Evolutionary conservation across 2,888 invertebrate species (phyloP).

Genomic region (Hedychridium roseum): DNA sequence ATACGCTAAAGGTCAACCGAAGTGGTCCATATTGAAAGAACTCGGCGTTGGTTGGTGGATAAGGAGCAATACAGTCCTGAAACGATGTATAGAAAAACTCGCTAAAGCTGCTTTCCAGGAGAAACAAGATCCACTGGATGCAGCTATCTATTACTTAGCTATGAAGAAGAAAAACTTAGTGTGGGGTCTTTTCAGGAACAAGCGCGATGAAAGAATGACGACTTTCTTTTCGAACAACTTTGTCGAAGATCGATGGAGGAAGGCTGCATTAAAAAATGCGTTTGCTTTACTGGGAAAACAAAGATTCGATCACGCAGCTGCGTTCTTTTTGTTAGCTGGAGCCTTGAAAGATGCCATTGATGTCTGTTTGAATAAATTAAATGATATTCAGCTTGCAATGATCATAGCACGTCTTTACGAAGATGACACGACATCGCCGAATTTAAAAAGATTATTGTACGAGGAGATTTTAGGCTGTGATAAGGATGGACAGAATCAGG

Average conservation of each 20-base stretch:
- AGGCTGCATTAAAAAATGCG: slow-evolving; percentile 97
- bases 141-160: slow-evolving; percentile 95
- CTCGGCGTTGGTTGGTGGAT: slow-evolving; percentile 98
- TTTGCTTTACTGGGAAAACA: slow-evolving; percentile 96
- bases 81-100: slow-evolving; percentile 87
- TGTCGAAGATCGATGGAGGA: slow-evolving; percentile 91
- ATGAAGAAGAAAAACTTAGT: slow-evolving; percentile 97
- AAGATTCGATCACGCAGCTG: slow-evolving; percentile 96
- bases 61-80: slow-evolving; percentile 81
- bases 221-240: slow-evolving; percentile 96
- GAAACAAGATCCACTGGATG: slow-evolving; percentile 95
- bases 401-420: slow-evolving; percentile 93
- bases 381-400: slow-evolving; percentile 95
- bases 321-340: slow-evolving; percentile 96
- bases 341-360: slow-evolving; percentile 95
- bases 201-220: slow-evolving; percentile 92
- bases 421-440: slow-evolving; percentile 75
- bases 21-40: slow-evolving; percentile 91
- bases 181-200: slow-evolving; percentile 92
- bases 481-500: slow-evolving; percentile 71
- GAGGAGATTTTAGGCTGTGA: slow-evolving; percentile 78
- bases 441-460: slow-evolving; percentile 78
- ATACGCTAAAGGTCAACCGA: slow-evolving; percentile 83
- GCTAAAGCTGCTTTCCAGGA: slow-evolving; percentile 93
- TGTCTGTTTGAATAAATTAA: slow-evolving; percentile 88